Evolutionary conservation across 2,113 vertebrate genomes (phyloP).

Genomic region (Manacus vitellinus): DNA sequence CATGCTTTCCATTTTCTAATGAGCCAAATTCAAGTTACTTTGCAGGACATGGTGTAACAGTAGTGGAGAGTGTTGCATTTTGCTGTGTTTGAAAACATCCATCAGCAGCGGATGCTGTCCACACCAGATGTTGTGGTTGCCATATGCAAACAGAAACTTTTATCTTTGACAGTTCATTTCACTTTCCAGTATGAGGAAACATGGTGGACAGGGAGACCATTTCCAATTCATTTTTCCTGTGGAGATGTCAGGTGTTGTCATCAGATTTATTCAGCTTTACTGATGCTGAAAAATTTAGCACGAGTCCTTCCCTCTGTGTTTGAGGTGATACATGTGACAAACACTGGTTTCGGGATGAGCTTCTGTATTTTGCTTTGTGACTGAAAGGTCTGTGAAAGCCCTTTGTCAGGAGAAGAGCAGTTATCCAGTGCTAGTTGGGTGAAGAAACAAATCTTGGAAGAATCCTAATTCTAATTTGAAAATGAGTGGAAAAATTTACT

Average conservation of each 20-base stretch:
- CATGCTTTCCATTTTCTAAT: neutral
- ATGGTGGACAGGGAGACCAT: neutral
- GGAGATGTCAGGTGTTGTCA: neutral
- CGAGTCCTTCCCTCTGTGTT: neutral
- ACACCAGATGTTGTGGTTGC: neutral
- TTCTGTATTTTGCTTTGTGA: neutral
- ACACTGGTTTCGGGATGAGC: neutral
- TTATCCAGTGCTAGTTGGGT: neutral
- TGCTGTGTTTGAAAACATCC: neutral
- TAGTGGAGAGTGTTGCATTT: neutral
- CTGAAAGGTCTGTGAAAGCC: neutral
- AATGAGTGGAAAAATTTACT: constrained; percentile 53
- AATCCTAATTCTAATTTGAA: constrained; percentile 32
- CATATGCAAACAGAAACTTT: neutral
- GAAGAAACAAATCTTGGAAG: constrained; percentile 39
- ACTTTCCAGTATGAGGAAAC: neutral
- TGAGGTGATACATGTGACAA: neutral
- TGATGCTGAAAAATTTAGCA: neutral
- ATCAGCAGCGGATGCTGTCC: neutral
- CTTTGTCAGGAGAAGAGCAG: neutral
- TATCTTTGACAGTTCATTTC: neutral
- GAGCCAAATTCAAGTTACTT: neutral
- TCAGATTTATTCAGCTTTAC: neutral
- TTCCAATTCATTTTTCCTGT: neutral
- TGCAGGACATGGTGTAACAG: neutral